Conservation (phyloP, 2,797 vertebrate genomes). For the Lacerta agilis region DNA sequence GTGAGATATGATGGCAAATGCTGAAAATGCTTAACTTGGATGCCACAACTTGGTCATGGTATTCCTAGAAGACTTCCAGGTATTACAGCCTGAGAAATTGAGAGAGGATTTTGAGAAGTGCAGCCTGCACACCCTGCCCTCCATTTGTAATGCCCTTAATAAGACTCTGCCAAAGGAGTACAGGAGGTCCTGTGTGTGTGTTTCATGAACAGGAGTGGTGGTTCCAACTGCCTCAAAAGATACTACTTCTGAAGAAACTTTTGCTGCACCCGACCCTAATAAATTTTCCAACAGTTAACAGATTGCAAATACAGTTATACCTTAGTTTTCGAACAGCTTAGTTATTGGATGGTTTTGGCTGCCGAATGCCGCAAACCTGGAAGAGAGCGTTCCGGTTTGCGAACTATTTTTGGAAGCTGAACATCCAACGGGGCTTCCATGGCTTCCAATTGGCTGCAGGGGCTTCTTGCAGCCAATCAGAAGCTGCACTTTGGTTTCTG, state of each 20-base stretch:
- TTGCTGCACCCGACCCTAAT: neutral
- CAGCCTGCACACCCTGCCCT: neutral
- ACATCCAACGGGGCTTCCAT: accelerated
- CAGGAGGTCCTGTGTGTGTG: too few relatives aligned
- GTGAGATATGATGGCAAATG: neutral
- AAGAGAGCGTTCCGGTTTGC: too few relatives aligned
- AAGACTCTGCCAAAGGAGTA: neutral
- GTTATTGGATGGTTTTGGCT: too few relatives aligned
- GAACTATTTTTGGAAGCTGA: too few relatives aligned
- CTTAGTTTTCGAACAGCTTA: too few relatives aligned
- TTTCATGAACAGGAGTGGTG: neutral
- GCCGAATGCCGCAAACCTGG: too few relatives aligned
- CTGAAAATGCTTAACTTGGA: neutral
- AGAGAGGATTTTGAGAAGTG: neutral
- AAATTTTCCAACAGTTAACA: neutral
- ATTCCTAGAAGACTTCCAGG: neutral
- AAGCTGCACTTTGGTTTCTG: too few relatives aligned
- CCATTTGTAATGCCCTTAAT: neutral
- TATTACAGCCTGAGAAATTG: neutral
- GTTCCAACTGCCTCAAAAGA: neutral
- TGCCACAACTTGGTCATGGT: neutral
- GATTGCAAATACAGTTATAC: neutral
- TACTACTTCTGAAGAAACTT: neutral
- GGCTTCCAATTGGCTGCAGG: too few relatives aligned
- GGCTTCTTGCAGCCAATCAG: too few relatives aligned